phyloP scores from a whole-genome alignment of 1,140 invertebrate species.

The Conus betulinus region DNA sequence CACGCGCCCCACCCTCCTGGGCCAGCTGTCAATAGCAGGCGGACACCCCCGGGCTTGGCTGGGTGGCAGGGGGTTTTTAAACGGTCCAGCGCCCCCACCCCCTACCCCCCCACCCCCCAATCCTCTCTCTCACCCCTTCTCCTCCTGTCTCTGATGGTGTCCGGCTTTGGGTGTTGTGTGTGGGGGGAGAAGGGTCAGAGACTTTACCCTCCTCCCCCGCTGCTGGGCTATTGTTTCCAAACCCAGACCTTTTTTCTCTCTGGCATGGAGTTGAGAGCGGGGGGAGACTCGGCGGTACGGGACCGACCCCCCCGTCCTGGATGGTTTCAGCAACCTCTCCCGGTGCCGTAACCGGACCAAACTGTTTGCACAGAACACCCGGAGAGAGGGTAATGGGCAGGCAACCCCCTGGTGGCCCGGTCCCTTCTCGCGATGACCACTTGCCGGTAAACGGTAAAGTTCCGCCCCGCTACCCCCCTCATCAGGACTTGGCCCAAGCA shows the following conservation, averaged over 20 bases:
- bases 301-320: not conserved
- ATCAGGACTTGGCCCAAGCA: not conserved
- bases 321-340: not conserved
- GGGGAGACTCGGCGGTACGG: not conserved
- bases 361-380: conserved; percentile 9
- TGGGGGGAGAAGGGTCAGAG: too few species aligned
- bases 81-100: not conserved
- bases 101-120: too few species aligned
- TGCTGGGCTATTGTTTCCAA: not conserved
- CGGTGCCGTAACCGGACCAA: not conserved
- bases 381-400: not conserved
- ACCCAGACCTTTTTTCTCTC: not conserved
- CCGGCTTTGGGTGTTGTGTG: not conserved
- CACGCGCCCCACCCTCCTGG: conserved; percentile 21
- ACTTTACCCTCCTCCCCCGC: too few species aligned
- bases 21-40: conserved; percentile 10
- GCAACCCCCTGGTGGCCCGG: not conserved
- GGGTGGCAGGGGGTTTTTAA: not conserved
- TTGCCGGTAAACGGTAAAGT: not conserved
- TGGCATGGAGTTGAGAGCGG: not conserved
- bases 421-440: not conserved
- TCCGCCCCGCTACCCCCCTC: not conserved
- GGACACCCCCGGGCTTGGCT: not conserved
- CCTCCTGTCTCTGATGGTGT: not conserved
- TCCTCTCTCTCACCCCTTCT: too few species aligned